Conservation (phyloP, 1,140 invertebrate species). For the Meloidogyne floridensis region DNA sequence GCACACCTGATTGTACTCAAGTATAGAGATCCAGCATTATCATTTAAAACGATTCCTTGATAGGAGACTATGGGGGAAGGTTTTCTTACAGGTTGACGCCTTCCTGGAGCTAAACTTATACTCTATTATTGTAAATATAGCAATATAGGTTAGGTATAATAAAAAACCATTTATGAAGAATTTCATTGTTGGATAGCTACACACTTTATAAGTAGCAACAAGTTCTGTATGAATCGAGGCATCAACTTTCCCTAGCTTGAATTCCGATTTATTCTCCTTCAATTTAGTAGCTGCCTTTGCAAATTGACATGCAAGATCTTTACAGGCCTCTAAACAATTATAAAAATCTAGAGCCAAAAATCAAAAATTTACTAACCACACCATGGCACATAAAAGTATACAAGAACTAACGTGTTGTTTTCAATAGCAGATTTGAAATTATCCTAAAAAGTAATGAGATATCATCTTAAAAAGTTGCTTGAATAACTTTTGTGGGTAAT, state of each 20-base stretch:
- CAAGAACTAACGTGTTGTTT: background rate
- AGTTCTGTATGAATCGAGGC: constrained; percentile 87
- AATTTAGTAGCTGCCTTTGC: constrained; percentile 86
- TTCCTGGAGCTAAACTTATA: no score
- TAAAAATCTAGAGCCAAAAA: background rate
- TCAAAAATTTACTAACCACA: constrained; percentile 73
- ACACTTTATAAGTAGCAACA: constrained; percentile 78
- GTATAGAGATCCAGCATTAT: no score
- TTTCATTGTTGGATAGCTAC: constrained; percentile 95
- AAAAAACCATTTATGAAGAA: constrained; percentile 81
- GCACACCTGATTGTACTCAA: no score
- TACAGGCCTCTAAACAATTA: constrained; percentile 78
- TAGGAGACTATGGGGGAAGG: no score
- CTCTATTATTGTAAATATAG: no score
- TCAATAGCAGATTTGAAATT: constrained; percentile 31
- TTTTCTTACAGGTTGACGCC: no score
- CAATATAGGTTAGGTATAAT: background rate
- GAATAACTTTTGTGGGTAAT: no score
- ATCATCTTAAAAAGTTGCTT: no score
- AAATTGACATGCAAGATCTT: constrained; percentile 89
- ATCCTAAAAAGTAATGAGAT: no score
- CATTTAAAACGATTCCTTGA: no score
- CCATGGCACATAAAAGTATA: constrained; percentile 83
- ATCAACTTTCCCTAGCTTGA: constrained; percentile 94
- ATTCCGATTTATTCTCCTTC: constrained; percentile 76